Percentiles rank a stretch among this genome's conserved stretches.
These are phyloP conservation scores for Drosophila bocqueti DNA, from an alignment of 1,140 invertebrate species.

Conservation along the genomic window DNA sequence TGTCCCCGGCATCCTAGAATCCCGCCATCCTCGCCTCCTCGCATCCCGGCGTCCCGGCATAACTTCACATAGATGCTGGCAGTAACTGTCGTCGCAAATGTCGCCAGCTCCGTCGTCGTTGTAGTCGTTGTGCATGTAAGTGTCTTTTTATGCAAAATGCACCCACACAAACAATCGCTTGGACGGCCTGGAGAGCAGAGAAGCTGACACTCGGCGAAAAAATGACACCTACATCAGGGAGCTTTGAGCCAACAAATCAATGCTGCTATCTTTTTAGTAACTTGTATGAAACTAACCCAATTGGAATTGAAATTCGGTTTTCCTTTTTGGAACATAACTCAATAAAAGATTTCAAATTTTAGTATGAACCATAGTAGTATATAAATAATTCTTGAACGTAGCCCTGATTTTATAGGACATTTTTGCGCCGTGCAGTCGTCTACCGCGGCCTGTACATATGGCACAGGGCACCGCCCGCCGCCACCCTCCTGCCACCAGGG, in stretches of 20 bases:
- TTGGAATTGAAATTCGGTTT: no score
- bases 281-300: background rate
- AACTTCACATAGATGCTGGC: conserved; percentile 79
- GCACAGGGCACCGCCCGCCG: conserved; percentile 27
- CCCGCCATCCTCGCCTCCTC: background rate
- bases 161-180: conserved; percentile 44
- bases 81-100: conserved; percentile 81
- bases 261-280: background rate
- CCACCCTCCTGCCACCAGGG: conserved; percentile 24
- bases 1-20: conserved; percentile 28
- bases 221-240: no score
- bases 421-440: conserved; percentile 17
- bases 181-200: background rate
- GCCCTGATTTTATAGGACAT: background rate
- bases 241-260: background rate
- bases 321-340: background rate
- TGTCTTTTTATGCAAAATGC: conserved; percentile 80
- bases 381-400: background rate
- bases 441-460: conserved; percentile 38
- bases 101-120: conserved; percentile 61
- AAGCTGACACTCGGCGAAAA: conserved; percentile 21
- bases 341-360: background rate
- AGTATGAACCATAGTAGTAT: background rate
- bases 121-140: conserved; percentile 62
- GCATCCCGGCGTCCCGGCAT: conserved; percentile 48